phyloP scores from a whole-genome alignment of 2,797 vertebrate genomes.

The Coreius guichenoti region DNA sequence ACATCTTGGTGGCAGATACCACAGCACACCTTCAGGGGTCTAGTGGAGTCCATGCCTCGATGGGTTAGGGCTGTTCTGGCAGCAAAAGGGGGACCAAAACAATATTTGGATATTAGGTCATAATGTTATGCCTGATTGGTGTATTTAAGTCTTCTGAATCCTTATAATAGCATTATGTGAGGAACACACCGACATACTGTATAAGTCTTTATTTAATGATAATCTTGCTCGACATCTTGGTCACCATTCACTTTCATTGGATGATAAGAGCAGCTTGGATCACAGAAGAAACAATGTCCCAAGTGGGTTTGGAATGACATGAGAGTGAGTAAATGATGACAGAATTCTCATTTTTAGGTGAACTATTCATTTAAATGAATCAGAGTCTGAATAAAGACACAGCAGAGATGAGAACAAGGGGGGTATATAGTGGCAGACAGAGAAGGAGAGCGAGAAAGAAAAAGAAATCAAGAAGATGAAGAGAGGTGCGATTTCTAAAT shows the following conservation, averaged over 20 bases:
- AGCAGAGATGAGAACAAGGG: neutral
- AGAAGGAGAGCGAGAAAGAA: neutral
- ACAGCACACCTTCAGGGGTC: too few species aligned
- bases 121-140: too few species aligned
- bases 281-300: neutral
- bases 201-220: neutral
- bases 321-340: conserved; percentile 16
- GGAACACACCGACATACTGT: neutral
- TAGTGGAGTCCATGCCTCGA: too few species aligned
- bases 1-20: too few species aligned
- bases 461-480: conserved; percentile 22
- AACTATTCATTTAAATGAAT: conserved; percentile 10
- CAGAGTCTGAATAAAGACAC: conserved; percentile 8
- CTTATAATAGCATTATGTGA: neutral
- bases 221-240: neutral
- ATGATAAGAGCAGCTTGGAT: neutral
- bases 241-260: neutral
- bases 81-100: too few species aligned
- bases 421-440: neutral
- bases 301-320: neutral
- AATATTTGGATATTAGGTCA: too few species aligned
- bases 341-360: conserved; percentile 6
- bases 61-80: too few species aligned
- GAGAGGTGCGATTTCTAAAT: conserved; percentile 44
- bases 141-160: neutral